phyloP scores from a whole-genome alignment of 2,888 invertebrate species.

The Cataglyphis albicans region DNA sequence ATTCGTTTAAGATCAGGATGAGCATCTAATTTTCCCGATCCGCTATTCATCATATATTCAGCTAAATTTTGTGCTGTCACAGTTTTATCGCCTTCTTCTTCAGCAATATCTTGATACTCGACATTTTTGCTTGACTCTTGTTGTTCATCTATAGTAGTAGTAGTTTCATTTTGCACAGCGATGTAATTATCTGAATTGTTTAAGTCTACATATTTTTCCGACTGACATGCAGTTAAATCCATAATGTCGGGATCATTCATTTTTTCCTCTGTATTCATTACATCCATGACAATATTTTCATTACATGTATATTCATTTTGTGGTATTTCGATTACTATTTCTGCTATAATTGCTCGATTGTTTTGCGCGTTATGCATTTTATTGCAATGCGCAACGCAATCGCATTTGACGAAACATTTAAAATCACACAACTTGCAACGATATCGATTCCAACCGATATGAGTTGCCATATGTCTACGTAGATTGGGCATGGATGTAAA shows the following conservation, averaged over 20 bases:
- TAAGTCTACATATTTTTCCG: not conserved
- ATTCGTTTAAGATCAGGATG: constrained; percentile 81
- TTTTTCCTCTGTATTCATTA: constrained; percentile 32
- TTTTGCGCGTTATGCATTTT: constrained; percentile 88
- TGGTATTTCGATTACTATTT: constrained; percentile 73
- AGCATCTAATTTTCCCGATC: constrained; percentile 56
- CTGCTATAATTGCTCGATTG: constrained; percentile 71
- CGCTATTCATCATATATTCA: not conserved
- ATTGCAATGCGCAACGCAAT: constrained; percentile 89
- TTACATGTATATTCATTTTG: constrained; percentile 57
- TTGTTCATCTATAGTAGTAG: not conserved
- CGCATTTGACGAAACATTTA: constrained; percentile 89
- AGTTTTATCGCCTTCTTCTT: not conserved
- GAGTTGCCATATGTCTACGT: constrained; percentile 89
- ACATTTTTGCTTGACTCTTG: not conserved
- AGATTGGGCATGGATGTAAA: constrained; percentile 87
- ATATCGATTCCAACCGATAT: constrained; percentile 91
- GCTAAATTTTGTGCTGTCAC: not conserved
- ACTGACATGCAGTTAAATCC: not conserved
- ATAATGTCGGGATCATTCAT: constrained; percentile 11
- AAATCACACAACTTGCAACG: constrained; percentile 92
- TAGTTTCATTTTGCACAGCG: not conserved
- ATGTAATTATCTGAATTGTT: not conserved
- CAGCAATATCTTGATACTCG: not conserved
- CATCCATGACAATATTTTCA: constrained; percentile 49